A percentile compares a stretch with the other conserved stretches of the same genome.
Conservation (phyloP, 2,797 vertebrate species). For the Garrulus glandarius region DNA sequence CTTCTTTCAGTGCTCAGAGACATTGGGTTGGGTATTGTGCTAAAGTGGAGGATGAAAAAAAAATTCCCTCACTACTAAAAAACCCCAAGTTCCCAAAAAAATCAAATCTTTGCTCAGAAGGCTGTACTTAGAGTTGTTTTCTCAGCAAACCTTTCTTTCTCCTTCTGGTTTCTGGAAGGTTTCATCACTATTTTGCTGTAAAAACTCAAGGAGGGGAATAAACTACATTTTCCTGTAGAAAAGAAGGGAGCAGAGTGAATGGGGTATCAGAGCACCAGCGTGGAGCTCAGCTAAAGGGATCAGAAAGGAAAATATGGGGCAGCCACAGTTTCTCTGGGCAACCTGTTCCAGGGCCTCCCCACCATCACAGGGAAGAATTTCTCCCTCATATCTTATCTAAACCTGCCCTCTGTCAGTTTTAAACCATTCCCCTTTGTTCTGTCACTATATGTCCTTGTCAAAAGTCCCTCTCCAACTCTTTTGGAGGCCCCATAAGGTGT, state of each 20-base stretch:
- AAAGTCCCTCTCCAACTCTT: not conserved
- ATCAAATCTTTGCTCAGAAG: not conserved
- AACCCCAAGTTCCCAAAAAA: not conserved
- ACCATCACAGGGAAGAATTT: not conserved
- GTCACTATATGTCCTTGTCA: not conserved
- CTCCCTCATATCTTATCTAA: too few species aligned
- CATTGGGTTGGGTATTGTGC: not conserved
- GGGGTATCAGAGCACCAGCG: accelerated
- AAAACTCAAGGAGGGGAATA: not conserved
- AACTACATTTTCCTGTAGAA: not conserved
- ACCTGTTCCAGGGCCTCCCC: accelerated
- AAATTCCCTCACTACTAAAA: not conserved
- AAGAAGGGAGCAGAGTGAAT: not conserved
- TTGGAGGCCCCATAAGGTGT: not conserved
- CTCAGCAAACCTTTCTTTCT: not conserved
- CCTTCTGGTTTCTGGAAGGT: not conserved
- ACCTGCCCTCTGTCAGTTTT: not conserved
- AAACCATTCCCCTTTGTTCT: not conserved
- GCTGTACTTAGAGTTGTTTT: not conserved
- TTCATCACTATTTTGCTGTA: not conserved
- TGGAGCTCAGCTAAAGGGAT: not conserved
- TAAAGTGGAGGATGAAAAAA: not conserved
- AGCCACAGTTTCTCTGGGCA: not conserved
- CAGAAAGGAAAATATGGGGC: not conserved
- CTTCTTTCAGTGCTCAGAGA: not conserved